Evolutionary conservation across 2,888 invertebrate species (phyloP).

Genomic region (Aphelenchoides bicaudatus): DNA sequence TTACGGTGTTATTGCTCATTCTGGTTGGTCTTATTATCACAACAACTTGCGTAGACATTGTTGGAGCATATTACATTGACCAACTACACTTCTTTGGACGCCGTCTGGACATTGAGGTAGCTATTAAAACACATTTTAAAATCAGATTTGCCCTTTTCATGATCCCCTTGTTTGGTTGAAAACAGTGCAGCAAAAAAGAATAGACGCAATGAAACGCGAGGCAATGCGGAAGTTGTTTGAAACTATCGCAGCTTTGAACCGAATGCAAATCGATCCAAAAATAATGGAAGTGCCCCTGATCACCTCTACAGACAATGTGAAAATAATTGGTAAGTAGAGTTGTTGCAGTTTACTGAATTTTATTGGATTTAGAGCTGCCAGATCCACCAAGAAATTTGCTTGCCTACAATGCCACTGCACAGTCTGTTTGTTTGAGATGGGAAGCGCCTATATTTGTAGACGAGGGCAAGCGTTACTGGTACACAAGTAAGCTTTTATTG

Average conservation of each 20-base stretch:
- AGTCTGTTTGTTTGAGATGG: conserved; percentile 55
- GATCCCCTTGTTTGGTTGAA: conserved; percentile 59
- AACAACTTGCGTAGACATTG: conserved; percentile 94
- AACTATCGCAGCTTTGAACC: conserved; percentile 57
- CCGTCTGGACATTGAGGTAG: conserved; percentile 44
- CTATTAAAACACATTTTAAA: neutral
- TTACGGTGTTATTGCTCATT: conserved; percentile 83
- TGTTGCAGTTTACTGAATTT: neutral
- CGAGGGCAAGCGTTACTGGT: conserved; percentile 55
- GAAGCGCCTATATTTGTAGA: conserved; percentile 47
- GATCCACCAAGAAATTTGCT: conserved; percentile 44
- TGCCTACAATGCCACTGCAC: conserved; percentile 55
- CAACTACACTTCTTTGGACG: conserved; percentile 59
- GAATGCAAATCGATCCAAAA: conserved; percentile 45
- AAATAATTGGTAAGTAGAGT: conserved; percentile 12
- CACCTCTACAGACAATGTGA: neutral
- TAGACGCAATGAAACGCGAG: conserved; percentile 58
- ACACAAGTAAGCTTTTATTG: conserved; percentile 24
- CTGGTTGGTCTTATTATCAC: conserved; percentile 88
- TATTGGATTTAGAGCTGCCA: conserved; percentile 34
- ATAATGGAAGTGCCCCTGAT: conserved; percentile 2
- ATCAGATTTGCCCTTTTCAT: conserved; percentile 20
- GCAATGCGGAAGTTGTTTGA: conserved; percentile 60
- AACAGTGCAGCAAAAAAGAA: conserved; percentile 57
- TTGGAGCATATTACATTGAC: conserved; percentile 68